Evolutionary conservation across 2,797 vertebrate species (phyloP).

Genomic region (Pipistrellus pygmaeus): DNA sequence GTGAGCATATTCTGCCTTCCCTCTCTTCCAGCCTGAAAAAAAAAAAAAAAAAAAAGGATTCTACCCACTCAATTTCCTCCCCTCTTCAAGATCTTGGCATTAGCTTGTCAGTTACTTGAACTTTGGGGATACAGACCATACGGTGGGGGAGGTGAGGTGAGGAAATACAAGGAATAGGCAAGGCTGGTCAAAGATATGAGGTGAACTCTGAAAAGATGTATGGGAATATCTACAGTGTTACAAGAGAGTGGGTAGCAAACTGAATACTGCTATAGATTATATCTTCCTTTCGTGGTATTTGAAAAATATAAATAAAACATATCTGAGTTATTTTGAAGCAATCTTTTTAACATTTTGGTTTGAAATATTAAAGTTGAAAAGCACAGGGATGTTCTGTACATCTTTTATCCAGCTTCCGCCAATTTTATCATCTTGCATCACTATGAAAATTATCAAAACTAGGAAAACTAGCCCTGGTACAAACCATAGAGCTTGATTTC

Average conservation of each 20-base stretch:
- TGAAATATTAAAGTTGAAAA: slow-evolving; percentile 45
- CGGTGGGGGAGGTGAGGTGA: not conserved
- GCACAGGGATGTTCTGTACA: not conserved
- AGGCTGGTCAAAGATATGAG: not conserved
- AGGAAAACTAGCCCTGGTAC: not conserved
- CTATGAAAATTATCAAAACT: not conserved
- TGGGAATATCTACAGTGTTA: not conserved
- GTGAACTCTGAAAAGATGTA: not conserved
- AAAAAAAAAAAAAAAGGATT: not conserved
- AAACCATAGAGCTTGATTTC: not conserved
- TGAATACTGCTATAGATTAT: not conserved
- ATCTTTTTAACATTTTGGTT: not conserved
- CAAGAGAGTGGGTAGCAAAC: not conserved
- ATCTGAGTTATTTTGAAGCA: not conserved
- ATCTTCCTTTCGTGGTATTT: not conserved
- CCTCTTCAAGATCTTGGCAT: not conserved
- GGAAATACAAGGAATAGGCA: not conserved
- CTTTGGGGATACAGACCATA: not conserved
- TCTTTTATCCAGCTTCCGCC: not conserved
- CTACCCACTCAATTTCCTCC: not conserved
- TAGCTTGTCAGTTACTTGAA: not conserved
- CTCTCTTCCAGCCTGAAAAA: not conserved
- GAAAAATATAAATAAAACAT: slow-evolving; percentile 24
- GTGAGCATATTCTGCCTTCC: not conserved
- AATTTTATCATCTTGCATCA: not conserved